A percentile compares a stretch with the other conserved stretches of the same genome.
These are phyloP conservation scores for Meriones psammophilus DNA, from an alignment of 2,797 vertebrate genomes.

Conservation along the genomic window DNA sequence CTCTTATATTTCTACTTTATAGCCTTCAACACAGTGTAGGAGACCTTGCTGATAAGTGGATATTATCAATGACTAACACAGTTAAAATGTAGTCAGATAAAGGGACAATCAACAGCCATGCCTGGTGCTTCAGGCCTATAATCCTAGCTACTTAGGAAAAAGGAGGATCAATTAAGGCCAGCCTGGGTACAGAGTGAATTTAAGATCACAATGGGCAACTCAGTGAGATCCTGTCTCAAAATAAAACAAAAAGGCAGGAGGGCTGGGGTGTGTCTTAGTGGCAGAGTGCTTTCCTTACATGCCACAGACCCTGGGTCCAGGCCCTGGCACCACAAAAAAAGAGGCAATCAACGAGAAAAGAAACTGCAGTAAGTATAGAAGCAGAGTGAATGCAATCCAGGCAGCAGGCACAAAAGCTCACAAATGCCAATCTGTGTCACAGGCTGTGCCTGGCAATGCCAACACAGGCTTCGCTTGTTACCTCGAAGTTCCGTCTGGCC, in stretches of 20 bases:
- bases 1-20: not conserved
- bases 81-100: slow-evolving; percentile 14
- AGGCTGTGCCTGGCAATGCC: not conserved
- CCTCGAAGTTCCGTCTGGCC: not conserved
- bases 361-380: not conserved
- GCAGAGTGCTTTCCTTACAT: not conserved
- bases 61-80: not conserved
- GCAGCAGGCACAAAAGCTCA: not conserved
- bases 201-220: not conserved
- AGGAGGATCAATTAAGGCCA: not conserved
- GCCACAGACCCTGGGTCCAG: not conserved
- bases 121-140: not conserved
- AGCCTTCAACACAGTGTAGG: not conserved
- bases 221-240: not conserved
- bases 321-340: not conserved
- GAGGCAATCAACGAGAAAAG: not conserved
- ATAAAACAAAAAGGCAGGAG: not conserved
- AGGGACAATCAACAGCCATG: not conserved
- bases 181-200: not conserved
- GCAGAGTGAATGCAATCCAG: not conserved
- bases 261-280: not conserved
- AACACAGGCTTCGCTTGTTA: not conserved
- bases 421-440: not conserved
- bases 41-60: not conserved
- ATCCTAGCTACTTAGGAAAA: not conserved